phyloP scores from a whole-genome alignment of 2,797 vertebrate genomes.

The Rhynchonycteris naso region DNA sequence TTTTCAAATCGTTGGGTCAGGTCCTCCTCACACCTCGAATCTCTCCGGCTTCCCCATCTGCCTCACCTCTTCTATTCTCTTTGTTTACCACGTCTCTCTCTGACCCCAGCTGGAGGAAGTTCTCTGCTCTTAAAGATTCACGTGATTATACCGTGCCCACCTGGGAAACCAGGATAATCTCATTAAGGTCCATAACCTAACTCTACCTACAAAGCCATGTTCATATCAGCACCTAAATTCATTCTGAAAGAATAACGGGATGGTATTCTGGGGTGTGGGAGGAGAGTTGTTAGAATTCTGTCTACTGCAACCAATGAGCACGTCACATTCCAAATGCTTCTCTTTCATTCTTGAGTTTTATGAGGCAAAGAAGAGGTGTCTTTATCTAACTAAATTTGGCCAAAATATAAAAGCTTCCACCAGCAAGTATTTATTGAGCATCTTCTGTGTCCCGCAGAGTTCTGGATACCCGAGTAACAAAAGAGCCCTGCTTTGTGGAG shows the following conservation, averaged over 20 bases:
- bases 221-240: background rate
- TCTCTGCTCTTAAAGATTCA: background rate
- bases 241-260: background rate
- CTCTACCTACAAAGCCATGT: background rate
- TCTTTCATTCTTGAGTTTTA: background rate
- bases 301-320: background rate
- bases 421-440: background rate
- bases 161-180: background rate
- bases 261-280: background rate
- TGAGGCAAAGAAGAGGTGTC: background rate
- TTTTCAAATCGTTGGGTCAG: background rate
- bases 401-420: background rate
- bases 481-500: too few relatives aligned
- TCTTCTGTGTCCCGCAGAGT: too few relatives aligned
- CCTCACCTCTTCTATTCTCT: background rate
- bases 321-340: too few relatives aligned
- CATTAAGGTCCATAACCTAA: background rate
- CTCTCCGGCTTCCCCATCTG: too few relatives aligned
- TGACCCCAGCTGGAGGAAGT: background rate
- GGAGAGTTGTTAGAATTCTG: background rate
- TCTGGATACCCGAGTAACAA: background rate
- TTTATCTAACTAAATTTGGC: background rate
- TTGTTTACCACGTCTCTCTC: accelerated
- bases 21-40: background rate
- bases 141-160: background rate